Base-by-base conservation (phyloP, 53 echinoderm and acorn worm species). In the Pentamera pediparva region DNA sequence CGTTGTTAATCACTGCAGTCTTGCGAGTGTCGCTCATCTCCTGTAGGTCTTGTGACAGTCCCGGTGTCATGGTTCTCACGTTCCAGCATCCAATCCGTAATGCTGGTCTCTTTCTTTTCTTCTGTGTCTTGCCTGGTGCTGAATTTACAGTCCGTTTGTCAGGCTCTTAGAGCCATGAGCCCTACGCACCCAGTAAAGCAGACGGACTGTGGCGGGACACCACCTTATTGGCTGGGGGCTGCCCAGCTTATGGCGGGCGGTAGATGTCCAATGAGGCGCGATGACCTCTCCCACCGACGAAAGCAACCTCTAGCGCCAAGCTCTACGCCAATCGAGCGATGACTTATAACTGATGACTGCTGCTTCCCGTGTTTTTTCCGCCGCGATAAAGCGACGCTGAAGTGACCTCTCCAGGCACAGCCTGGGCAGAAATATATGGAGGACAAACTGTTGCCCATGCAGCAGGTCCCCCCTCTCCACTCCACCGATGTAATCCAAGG, bases 311-410 rank as follows among this genome's bases (percentile, higher is more conserved):
- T 85, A 22, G 70, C 65, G 56, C 59, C 85, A 34, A 47, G 43
- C 55, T 70, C 55, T 79, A 75, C 72, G 76, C 78, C 88, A 76
- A 69, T 33, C 29, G 26, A 43, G 50, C 69, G 39, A 32, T 17
- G 82, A 51, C 82, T 87, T 87, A 87, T 78, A 82, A 87, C 87
- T 59, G 54, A 76, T 84, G 40, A 86, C 86, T 86, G 81, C 62
- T 86, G 76, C 29, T 39, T 71, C 56, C 86, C 77, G 86, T 86
- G 86, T 86, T 86, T 80, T 32, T 53, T 70, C 62, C 61, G 75
- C 19, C 79, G 11, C 73, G 28, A 29, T 37, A 69, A 6, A 32
- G 8, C 25, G 19, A 65, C 41, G 71, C 78, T 84, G 84, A 48
- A 83, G 84, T 83, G 84, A 13, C 84, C 70, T 83, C 84, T 83